Evolutionary conservation across 1,140 invertebrate genomes (phyloP), one percentile per base, ranked within the genome.

Genomic region (Drosophila mauritiana): DNA sequence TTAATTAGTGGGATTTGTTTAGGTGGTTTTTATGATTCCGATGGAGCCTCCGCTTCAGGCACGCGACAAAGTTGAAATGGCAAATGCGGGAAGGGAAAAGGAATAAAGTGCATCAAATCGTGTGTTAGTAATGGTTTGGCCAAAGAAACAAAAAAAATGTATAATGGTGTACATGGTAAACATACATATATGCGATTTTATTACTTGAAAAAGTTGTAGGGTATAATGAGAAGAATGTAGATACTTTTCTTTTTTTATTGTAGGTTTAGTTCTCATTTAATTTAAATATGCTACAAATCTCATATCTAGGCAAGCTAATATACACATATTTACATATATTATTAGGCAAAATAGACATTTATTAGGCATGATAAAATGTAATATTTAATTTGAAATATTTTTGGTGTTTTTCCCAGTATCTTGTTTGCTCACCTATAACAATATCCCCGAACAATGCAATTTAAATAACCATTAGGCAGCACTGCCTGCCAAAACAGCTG

Each of bases 1-100:
- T 69, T 89, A 88, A 88, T 88, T 88, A 88, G 80, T 69, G 40
- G 54, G 76, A 78, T 88, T 88, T 89, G 84, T 88, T 76, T 65
- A 54, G 67, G 4, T 63, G 48, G 56, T 76, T 79, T 86, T 82
- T 76, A 82, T 82, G 43, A 56, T 37, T 53, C 37, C 17, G 27
- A 55, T 54, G 63, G 49, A 52, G 67, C 61, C 34, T 61, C 48
- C 13, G 39, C 20, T 20, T 11, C 36, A 56, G 36, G 75, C 80
- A 82, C 80, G 80, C 80, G 80, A 68, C 80, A 83, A 72, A 80
- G 55, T 46, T 77, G 56, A 2, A 48, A n/a, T 12, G 11, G 31
- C 12, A 39, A 49, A 49, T 76, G 73, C 46, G 63, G 74, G 55
- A 53, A 69, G 25, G 42, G 36, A 10, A 34, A 43, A 73, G 36